Evolutionary conservation across 2,113 vertebrate genomes (phyloP).

Genomic region (Oenanthe oenanthe): DNA sequence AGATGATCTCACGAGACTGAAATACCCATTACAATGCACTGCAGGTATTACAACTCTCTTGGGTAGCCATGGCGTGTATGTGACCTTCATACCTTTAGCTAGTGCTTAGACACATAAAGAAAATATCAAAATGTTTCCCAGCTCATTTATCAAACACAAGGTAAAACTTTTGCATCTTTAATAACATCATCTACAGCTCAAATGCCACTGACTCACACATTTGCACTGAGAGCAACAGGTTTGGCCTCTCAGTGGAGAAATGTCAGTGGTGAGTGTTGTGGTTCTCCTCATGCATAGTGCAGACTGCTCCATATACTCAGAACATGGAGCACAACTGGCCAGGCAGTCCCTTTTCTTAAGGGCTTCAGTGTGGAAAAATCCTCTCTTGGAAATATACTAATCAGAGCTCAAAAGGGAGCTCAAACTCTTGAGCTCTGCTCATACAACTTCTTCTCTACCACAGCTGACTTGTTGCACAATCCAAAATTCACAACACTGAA

Average conservation of each 20-base stretch:
- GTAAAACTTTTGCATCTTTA: neutral
- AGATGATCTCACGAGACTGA: constrained; percentile 14
- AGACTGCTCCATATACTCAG: neutral
- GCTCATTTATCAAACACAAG: neutral
- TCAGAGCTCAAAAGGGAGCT: neutral
- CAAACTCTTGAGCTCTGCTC: neutral
- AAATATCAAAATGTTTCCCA: neutral
- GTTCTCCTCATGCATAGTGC: neutral
- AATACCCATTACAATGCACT: constrained; percentile 24
- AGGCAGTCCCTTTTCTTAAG: neutral
- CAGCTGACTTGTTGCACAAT: neutral
- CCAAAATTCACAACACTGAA: neutral
- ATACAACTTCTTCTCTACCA: neutral
- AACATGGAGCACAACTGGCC: neutral
- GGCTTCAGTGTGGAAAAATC: neutral
- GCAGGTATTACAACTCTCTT: neutral
- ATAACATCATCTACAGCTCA: neutral
- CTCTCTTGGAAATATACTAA: neutral
- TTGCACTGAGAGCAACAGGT: neutral
- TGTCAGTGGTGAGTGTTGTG: neutral
- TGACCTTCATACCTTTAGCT: neutral
- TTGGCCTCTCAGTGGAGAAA: neutral
- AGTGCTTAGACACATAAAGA: neutral
- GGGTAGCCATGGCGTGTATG: neutral
- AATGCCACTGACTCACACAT: neutral